Evolutionary conservation across 2,797 vertebrate species (phyloP).

Genomic region (Periparus ater): DNA sequence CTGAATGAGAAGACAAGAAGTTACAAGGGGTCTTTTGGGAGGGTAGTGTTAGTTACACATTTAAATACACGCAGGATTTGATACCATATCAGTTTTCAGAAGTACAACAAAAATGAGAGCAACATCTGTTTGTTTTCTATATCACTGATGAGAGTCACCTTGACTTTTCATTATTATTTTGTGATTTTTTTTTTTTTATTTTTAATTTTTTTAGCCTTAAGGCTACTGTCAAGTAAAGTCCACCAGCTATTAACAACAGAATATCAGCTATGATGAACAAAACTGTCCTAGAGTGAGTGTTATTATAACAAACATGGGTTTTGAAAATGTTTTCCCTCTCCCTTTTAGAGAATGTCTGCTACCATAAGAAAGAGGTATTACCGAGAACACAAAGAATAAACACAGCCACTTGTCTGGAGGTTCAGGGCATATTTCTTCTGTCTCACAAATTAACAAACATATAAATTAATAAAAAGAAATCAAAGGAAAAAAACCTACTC

Average conservation of each 20-base stretch:
- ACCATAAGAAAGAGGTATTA: neutral
- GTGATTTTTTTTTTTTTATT: neutral
- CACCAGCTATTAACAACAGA: neutral
- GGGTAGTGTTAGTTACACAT: neutral
- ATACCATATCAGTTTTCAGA: neutral
- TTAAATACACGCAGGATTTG: neutral
- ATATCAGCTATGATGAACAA: neutral
- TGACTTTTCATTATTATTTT: neutral
- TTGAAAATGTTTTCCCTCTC: neutral
- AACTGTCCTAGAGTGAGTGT: neutral
- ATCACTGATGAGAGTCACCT: neutral
- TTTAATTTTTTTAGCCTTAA: neutral
- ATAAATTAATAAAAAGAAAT: neutral
- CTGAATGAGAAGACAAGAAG: neutral
- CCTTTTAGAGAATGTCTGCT: neutral
- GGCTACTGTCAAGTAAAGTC: neutral
- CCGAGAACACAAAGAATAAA: neutral
- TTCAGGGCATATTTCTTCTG: neutral
- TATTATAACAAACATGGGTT: neutral
- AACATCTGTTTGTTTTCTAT: neutral
- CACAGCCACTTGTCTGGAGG: neutral
- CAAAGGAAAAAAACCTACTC: accelerated
- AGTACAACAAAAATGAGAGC: neutral
- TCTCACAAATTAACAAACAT: neutral
- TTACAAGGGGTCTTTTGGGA: neutral